Evolutionary conservation across 2,888 invertebrate genomes (phyloP).

Genomic region (Phragmatobia fuliginosa): DNA sequence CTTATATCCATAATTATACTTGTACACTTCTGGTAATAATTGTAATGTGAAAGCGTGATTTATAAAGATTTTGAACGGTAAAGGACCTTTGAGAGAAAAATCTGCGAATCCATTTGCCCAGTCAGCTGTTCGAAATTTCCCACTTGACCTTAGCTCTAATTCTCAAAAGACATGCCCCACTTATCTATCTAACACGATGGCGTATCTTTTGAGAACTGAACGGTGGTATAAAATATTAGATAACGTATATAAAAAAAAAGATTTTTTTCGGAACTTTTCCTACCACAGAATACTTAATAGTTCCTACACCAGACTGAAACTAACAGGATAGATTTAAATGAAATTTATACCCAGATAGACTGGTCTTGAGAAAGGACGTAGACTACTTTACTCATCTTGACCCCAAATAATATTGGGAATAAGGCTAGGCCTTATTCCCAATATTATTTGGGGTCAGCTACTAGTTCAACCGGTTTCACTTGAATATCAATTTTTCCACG

Average conservation of each 20-base stretch:
- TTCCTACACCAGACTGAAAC: too few relatives aligned
- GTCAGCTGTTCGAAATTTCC: not conserved
- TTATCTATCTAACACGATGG: not conserved
- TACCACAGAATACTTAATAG: too few relatives aligned
- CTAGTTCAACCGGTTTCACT: too few relatives aligned
- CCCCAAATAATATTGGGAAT: too few relatives aligned
- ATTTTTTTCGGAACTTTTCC: too few relatives aligned
- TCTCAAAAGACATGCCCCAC: not conserved
- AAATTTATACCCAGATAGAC: too few relatives aligned
- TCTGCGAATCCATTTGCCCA: not conserved
- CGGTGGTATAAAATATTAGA: not conserved
- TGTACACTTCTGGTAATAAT: not conserved
- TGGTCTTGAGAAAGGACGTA: too few relatives aligned
- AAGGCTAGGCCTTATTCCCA: too few relatives aligned
- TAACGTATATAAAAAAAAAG: not conserved
- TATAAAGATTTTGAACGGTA: not conserved
- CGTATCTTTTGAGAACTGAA: not conserved
- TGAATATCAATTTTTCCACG: too few relatives aligned
- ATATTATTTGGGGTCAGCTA: too few relatives aligned
- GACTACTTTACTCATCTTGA: too few relatives aligned
- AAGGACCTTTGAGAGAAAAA: not conserved
- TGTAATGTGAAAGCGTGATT: not conserved
- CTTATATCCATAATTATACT: not conserved
- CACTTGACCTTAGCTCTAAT: not conserved
- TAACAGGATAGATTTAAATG: too few relatives aligned